Conservation (phyloP, 2,113 vertebrate genomes). For the Melanerpes formicivorus region DNA sequence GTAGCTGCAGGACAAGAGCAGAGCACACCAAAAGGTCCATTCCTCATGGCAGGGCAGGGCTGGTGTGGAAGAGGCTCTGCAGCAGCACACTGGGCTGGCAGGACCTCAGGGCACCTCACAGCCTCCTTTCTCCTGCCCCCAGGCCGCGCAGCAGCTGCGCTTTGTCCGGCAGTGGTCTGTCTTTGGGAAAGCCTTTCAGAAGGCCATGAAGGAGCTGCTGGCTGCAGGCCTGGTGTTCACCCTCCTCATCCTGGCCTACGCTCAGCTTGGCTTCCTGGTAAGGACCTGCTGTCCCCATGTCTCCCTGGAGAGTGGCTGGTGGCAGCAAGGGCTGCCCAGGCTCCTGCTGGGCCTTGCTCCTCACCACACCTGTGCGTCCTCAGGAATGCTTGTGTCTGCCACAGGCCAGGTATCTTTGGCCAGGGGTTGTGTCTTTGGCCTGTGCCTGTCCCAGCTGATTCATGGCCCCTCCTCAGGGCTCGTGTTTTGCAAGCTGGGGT, state of each 20-base stretch:
- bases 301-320: accelerated
- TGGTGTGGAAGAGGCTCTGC: neutral
- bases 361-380: neutral
- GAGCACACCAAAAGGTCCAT: neutral
- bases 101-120: neutral
- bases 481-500: accelerated
- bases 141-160: conserved; percentile 93
- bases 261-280: conserved; percentile 91
- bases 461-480: too few species aligned
- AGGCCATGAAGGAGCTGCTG: conserved; percentile 83
- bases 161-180: conserved; percentile 94
- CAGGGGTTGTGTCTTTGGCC: neutral
- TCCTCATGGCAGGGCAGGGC: neutral
- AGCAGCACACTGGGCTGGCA: neutral
- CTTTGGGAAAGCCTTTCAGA: conserved; percentile 88
- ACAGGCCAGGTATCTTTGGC: accelerated
- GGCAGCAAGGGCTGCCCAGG: neutral
- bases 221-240: conserved; percentile 76
- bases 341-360: neutral
- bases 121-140: neutral
- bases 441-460: neutral
- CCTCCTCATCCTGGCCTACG: conserved; percentile 84
- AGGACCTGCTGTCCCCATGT: neutral
- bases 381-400: neutral
- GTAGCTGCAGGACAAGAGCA: neutral